Evolutionary conservation across 2,113 vertebrate species (phyloP).

Genomic region (Empidonax traillii): DNA sequence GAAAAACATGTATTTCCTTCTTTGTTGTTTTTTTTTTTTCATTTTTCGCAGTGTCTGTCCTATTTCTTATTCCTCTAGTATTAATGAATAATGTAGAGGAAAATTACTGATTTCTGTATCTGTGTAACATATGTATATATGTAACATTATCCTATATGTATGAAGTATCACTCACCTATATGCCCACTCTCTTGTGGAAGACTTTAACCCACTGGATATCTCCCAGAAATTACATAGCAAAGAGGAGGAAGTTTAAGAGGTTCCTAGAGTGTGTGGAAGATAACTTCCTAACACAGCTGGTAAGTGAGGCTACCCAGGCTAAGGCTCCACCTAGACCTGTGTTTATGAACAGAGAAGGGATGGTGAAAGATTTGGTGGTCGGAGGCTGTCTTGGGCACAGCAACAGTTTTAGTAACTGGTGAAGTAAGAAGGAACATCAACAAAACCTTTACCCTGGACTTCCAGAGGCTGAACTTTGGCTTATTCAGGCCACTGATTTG

Average conservation of each 20-base stretch:
- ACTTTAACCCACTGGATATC: background rate
- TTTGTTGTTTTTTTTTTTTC: background rate
- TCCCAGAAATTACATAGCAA: background rate
- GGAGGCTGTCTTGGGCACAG: too few relatives aligned
- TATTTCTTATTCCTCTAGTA: background rate
- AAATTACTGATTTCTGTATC: background rate
- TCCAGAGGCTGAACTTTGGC: background rate
- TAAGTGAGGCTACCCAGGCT: background rate
- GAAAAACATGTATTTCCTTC: background rate
- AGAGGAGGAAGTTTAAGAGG: background rate
- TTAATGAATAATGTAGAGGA: background rate
- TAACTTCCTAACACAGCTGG: background rate
- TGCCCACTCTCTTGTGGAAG: background rate
- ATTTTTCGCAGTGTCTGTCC: background rate
- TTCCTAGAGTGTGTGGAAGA: background rate
- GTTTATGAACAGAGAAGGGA: too few relatives aligned
- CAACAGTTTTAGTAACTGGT: background rate
- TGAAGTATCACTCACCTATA: background rate
- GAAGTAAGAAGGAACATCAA: background rate
- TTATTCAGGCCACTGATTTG: background rate
- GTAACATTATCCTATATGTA: background rate
- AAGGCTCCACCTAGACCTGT: background rate
- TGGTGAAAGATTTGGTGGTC: background rate
- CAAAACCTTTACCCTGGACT: background rate
- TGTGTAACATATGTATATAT: background rate